phyloP scores from a whole-genome alignment of 2,797 vertebrate species.

The Aplochiton taeniatus region DNA sequence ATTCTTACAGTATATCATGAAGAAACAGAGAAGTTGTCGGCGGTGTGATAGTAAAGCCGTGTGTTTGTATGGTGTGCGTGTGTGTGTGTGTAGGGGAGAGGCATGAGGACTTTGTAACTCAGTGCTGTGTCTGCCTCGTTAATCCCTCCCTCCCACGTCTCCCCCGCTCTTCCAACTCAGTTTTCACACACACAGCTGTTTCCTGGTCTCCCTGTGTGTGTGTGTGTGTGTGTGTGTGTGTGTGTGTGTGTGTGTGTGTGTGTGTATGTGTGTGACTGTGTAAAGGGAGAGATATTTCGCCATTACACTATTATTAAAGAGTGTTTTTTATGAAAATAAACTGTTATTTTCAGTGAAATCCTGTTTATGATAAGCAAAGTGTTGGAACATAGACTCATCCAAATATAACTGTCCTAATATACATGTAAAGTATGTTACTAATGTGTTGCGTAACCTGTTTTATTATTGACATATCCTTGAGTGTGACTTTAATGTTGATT shows the following conservation, averaged over 20 bases:
- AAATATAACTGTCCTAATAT: too few relatives aligned
- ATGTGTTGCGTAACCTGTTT: too few relatives aligned
- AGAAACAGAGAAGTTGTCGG: not conserved
- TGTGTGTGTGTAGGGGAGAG: constrained; percentile 13
- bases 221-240: constrained; percentile 19
- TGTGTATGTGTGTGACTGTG: too few relatives aligned
- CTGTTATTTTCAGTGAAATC: too few relatives aligned
- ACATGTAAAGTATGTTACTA: too few relatives aligned
- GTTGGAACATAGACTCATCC: too few relatives aligned
- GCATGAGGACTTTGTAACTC: constrained; percentile 38
- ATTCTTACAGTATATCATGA: too few relatives aligned
- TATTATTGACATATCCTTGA: not conserved
- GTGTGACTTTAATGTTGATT: constrained; percentile 14
- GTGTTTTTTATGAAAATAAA: too few relatives aligned
- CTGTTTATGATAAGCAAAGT: too few relatives aligned
- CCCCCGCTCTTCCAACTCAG: constrained; percentile 32
- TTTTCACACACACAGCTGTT: constrained; percentile 73
- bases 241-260: not conserved
- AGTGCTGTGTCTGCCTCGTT: constrained; percentile 44
- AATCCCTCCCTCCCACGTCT: constrained; percentile 56
- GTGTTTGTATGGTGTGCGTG: constrained; percentile 5
- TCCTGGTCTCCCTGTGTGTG: constrained; percentile 55
- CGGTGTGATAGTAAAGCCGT: not conserved
- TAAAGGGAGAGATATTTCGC: too few relatives aligned
- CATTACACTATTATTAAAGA: too few relatives aligned